phyloP scores from a whole-genome alignment of 2,113 vertebrate genomes.

The Spea bombifrons region DNA sequence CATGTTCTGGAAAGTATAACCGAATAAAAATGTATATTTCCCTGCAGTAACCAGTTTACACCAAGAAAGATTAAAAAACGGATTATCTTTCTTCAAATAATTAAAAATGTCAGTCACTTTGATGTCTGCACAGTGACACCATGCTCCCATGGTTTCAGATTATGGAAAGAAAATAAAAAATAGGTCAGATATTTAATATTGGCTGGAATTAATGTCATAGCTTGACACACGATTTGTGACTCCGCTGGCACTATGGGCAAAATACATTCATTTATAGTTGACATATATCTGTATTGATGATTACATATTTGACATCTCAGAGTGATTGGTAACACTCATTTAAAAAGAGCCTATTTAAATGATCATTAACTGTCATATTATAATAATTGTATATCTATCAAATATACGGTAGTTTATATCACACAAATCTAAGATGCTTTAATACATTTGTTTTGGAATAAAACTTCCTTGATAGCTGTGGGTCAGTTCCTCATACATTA shows the following conservation, averaged over 20 bases:
- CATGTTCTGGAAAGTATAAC: no score
- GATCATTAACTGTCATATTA: background rate
- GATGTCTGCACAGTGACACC: slow-evolving; percentile 12
- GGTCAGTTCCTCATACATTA: background rate
- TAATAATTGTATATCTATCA: background rate
- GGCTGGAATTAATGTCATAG: slow-evolving; percentile 32
- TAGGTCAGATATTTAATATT: slow-evolving; percentile 32
- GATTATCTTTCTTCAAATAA: slow-evolving; percentile 20
- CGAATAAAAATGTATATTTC: background rate
- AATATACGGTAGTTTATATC: background rate
- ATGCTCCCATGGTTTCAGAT: slow-evolving; percentile 26
- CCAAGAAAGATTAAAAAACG: slow-evolving; percentile 1
- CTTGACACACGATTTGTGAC: slow-evolving; percentile 38
- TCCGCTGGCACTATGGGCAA: slow-evolving; percentile 14
- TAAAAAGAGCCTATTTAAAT: slow-evolving; percentile 1
- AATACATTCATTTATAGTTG: slow-evolving; percentile 24
- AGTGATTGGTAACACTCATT: slow-evolving; percentile 25
- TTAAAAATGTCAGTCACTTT: slow-evolving; percentile 30
- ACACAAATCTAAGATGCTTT: background rate
- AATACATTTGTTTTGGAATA: background rate
- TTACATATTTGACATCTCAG: slow-evolving; percentile 21
- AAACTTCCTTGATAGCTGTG: background rate
- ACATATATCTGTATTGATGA: slow-evolving; percentile 33
- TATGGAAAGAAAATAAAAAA: slow-evolving; percentile 18
- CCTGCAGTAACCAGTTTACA: background rate